Percentiles rank a stretch among this genome's conserved stretches.
Evolutionary conservation across 2,797 vertebrate genomes (phyloP).

Genomic region (Pangasius mekongensis): DNA sequence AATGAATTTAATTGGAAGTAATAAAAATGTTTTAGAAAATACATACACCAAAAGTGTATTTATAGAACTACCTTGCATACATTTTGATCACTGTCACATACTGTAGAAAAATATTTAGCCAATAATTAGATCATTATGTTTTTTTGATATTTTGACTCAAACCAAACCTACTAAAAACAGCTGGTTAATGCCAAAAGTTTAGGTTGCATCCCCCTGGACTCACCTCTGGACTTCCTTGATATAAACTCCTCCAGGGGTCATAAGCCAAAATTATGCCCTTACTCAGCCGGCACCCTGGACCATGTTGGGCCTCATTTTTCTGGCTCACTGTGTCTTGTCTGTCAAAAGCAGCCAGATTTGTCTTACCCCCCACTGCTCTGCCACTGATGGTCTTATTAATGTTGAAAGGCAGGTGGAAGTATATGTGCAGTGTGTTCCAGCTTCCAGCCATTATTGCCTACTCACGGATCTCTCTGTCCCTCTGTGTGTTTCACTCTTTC

Average conservation of each 20-base stretch:
- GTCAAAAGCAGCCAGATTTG: constrained; percentile 33
- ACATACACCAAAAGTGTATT: too few relatives aligned
- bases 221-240: background rate
- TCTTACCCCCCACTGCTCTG: background rate
- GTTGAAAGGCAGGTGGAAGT: constrained; percentile 36
- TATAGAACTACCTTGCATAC: too few relatives aligned
- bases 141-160: background rate
- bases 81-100: too few relatives aligned
- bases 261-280: background rate
- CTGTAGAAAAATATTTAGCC: too few relatives aligned
- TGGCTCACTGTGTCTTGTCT: constrained; percentile 57
- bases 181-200: background rate
- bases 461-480: constrained; percentile 57
- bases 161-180: background rate
- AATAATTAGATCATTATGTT: too few relatives aligned
- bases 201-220: background rate
- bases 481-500: constrained; percentile 63
- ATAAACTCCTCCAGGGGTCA: background rate
- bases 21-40: too few relatives aligned
- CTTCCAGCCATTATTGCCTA: constrained; percentile 58
- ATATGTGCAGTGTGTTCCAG: constrained; percentile 8
- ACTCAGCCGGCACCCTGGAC: constrained; percentile 31
- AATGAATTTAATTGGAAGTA: too few relatives aligned
- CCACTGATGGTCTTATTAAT: constrained; percentile 41
- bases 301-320: constrained; percentile 59